Evolutionary conservation across 2,797 vertebrate genomes (phyloP), one percentile per base, ranked within the genome.

Genomic region (Ateles fusciceps): DNA sequence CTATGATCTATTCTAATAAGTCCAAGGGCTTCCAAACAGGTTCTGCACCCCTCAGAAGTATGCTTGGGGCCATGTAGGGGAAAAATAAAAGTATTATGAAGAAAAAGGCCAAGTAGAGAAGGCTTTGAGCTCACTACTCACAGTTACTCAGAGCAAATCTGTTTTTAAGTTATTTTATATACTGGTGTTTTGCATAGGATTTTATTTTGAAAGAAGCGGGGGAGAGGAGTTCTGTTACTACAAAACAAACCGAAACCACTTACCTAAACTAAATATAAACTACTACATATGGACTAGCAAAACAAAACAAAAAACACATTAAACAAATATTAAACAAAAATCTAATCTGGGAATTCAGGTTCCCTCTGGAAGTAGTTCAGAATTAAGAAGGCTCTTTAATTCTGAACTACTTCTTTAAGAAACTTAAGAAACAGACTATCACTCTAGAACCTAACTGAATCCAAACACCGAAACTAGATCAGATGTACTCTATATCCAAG

Each of bases 261-360:
- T 55, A 64, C 11, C 68, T 85, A 83, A 96, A 79, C 83, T 93
- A 88, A 95, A 85, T 33, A 91, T 57, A 81, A 94, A 94, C 68
- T 42, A 87, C 17, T 22, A 52, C 2, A 46, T 50, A 36, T 36
- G 19, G 55, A 50, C 64, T 61, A 92, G 78, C 46, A 76, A 86
- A 94, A 55, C 42, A 76, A 86, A 94, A 48, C 11, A 15, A 61
- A 85, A 85, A 96, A 93, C 48, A 93, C 6, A 44, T 12, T 72
- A 36, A 59, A 57, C 9, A 90, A 95, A 14, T 2, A 87, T 33
- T 26, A 92, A 88, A 76, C 50, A 95, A 88, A 96, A 59, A 22
- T 59, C n/a, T n/a, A 89, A 95, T 13, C 33, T 84, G 36, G 17
- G 48, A 89, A 89, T 93, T 95, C 7, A 17, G 14, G 44, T 84